phyloP scores from a whole-genome alignment of 2,797 vertebrate genomes.

The Typhlichthys eigenmanni region DNA sequence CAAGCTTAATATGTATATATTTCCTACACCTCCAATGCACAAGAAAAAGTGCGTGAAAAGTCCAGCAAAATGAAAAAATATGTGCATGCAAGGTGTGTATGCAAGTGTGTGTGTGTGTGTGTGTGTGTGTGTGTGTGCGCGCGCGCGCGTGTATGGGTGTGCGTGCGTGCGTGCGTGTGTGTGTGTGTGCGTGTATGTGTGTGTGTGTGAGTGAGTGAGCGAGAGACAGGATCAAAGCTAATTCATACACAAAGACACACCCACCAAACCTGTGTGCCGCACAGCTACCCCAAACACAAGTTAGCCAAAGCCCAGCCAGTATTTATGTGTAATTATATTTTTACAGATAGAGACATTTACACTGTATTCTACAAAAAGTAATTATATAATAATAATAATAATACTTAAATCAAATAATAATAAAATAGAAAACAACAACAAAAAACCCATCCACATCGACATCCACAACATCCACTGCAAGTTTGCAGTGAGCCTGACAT shows the following conservation, averaged over 20 bases:
- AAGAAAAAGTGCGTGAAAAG: too few species aligned
- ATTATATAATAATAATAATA: too few species aligned
- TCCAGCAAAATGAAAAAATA: background rate
- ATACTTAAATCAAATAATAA: too few species aligned
- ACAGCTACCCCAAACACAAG: conserved; percentile 32
- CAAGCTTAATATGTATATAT: too few species aligned
- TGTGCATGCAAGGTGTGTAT: background rate
- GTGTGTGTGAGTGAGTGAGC: background rate
- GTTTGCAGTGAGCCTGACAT: conserved; percentile 59
- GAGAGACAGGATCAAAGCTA: conserved; percentile 49
- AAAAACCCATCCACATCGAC: too few species aligned
- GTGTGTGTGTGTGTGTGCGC: background rate
- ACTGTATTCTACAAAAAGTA: too few species aligned
- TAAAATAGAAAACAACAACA: too few species aligned
- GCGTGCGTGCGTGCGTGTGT: background rate
- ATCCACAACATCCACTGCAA: conserved; percentile 14
- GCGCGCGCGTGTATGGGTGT: background rate
- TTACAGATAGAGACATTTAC: conserved; percentile 3
- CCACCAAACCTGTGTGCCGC: conserved; percentile 25
- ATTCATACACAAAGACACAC: conserved; percentile 47
- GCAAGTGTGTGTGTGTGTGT: background rate
- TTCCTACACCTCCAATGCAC: too few species aligned
- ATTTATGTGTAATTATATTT: conserved; percentile 16
- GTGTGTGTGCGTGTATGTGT: conserved; percentile 5
- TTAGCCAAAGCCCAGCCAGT: conserved; percentile 7